Evolutionary conservation across 2,888 invertebrate genomes (phyloP), one percentile per base, ranked within the genome.

Genomic region (Calephelis perditalis): DNA sequence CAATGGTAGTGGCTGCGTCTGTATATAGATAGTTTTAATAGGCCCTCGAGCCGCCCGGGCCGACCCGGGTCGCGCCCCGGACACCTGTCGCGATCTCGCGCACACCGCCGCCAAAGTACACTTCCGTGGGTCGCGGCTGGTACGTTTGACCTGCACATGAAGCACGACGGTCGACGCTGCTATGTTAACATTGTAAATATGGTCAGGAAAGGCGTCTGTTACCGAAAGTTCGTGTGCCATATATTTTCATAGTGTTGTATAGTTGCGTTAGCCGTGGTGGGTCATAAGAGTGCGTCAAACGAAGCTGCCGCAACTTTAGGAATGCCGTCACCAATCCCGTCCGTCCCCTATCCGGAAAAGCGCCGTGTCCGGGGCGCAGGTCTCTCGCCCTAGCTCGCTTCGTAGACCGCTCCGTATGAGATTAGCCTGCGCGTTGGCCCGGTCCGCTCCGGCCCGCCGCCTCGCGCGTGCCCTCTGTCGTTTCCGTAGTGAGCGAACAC

Each of bases 401-500:
- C 75, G 74, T 82, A 82, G 77, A 73, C 76, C 71, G 77, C 79
- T 72, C 74, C 75, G 71, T 72, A 72, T 73, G 80, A 80, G 79
- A 78, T 77, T 78, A 80, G 71, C 69, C 71, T 69, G 68, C 67
- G 62, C 65, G 66, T 61, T 60, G 69, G 59, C 64, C 67, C 65
- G 65, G 65, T 63, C 61, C 65, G 62, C 62, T 63, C 63, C 63
- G 65, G 63, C 58, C 58, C 60, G 58, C 58, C 46, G 63, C 61
- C 65, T 64, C 73, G 71, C 69, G 66, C 71, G 70, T 69, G 72
- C 73, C 76, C 78, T 77, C 78, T 76, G 78, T 77, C 82, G 77
- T 79, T 81, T 77, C 79, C 78, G 77, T 83, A 86, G 84, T 76
- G 81, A 85, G 81, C 87, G 85, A 82, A 86, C 81, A 76, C 78